A percentile compares a stretch with the other conserved stretches of the same genome.
Conservation (phyloP, 2,113 vertebrate species). For the Colistium nudipinnis region DNA sequence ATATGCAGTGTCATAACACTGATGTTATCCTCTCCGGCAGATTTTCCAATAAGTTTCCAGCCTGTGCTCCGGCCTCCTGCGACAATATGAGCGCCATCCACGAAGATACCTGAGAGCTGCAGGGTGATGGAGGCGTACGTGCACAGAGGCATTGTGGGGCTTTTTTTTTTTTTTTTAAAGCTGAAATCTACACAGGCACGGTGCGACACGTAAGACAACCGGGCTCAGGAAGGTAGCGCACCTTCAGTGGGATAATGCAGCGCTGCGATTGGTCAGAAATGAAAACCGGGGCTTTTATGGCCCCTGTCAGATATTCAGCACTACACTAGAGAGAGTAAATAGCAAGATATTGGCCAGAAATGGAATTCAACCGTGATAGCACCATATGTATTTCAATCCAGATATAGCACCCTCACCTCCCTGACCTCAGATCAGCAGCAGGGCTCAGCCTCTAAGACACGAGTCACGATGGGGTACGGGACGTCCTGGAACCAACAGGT, state of each 20-base stretch:
- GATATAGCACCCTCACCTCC: background rate
- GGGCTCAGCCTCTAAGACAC: slow-evolving; percentile 10
- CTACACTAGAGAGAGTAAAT: slow-evolving; percentile 25
- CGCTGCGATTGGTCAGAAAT: slow-evolving; percentile 28
- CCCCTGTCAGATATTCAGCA: slow-evolving; percentile 29
- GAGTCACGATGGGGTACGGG: background rate
- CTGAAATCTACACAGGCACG: background rate
- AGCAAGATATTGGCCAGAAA: slow-evolving; percentile 39
- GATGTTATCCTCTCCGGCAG: slow-evolving; percentile 80
- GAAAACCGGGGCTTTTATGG: slow-evolving; percentile 31
- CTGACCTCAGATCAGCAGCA: slow-evolving; percentile 35
- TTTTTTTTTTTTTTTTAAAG: no score
- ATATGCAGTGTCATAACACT: slow-evolving; percentile 86
- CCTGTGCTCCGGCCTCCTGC: slow-evolving; percentile 61
- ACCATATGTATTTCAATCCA: slow-evolving; percentile 30
- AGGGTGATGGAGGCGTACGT: slow-evolving; percentile 27
- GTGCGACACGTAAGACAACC: background rate
- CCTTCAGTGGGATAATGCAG: slow-evolving; percentile 4
- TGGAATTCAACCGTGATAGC: slow-evolving; percentile 33
- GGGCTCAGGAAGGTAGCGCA: background rate
- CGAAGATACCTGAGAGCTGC: slow-evolving; percentile 65
- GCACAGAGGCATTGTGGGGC: slow-evolving; percentile 33
- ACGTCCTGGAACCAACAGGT: slow-evolving; percentile 33
- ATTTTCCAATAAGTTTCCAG: slow-evolving; percentile 84
- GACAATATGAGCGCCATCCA: slow-evolving; percentile 74